Evolutionary conservation across 2,888 invertebrate species (phyloP), one percentile per base, ranked within the genome.

Genomic region (Taphrorychus bicolor): DNA sequence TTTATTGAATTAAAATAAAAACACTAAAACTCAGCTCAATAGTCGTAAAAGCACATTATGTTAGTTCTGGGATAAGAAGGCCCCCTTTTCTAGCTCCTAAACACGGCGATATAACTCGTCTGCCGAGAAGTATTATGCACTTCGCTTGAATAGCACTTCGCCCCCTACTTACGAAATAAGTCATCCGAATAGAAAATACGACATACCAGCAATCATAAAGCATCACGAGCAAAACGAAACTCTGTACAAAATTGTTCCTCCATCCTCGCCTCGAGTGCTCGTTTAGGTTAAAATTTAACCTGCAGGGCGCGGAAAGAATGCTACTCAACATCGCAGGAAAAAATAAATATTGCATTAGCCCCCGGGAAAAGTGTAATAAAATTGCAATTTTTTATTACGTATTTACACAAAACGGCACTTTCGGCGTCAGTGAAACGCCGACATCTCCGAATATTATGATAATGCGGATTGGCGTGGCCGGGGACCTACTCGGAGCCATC

Each of bases 251-350:
- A 59, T 59, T 65, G 59, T 53, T 54, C 59, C 65, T 59, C 54
- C 42, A 53, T 53, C 45, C 59, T 51, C 19, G 32, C 32, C 49
- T 66, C 56, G 60, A 66, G 66, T 66, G 66, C 54, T 66, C 66
- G 66, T 66, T 66, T 66, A 49, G 66, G 66, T 66, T 66, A 59
- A 66, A 66, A 56, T 66, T 66, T 66, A 60, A 66, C 66, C 54
- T 60, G 59, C 56, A 22, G 60, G 56, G 56, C 53, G 60, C 32
- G 66, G 42, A 53, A 66, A 66, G 66, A 66, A 66, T 60, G 56
- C 60, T 42, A 45, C 59, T 65, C 40, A 24, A 49, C 40, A 40
- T 48, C 22, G 32, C 19, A 40, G 51, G 54, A 66, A 66, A 60
- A 66, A 66, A 66, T 66, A 66, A 59, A 66, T 66, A 66, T 66